Conservation (phyloP, 2,113 vertebrate genomes). For the Jaculus jaculus region DNA sequence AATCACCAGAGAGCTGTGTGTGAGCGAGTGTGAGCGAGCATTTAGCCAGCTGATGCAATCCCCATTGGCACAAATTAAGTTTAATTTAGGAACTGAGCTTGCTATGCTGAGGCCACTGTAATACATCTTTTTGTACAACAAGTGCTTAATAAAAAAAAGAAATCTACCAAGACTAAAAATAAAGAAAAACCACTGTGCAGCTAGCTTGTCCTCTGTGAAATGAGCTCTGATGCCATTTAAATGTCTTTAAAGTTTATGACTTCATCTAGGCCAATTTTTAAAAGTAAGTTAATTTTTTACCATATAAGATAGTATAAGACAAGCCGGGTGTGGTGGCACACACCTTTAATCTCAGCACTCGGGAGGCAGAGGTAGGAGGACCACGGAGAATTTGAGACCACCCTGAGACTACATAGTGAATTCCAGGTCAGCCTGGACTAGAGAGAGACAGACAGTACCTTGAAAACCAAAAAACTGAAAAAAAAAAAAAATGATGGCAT, state of each 20-base stretch:
- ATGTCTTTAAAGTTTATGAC: not conserved
- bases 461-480: no score
- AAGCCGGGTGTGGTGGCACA: no score
- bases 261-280: not conserved
- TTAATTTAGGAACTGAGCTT: slow-evolving; percentile 68
- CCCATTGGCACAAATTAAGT: slow-evolving; percentile 77
- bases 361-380: no score
- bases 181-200: not conserved
- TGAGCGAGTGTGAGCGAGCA: not conserved
- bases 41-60: slow-evolving; percentile 76
- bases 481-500: not conserved
- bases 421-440: no score
- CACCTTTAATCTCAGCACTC: no score
- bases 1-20: not conserved
- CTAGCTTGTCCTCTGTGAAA: not conserved
- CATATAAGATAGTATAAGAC: not conserved
- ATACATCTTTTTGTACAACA: not conserved
- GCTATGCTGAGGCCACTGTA: not conserved
- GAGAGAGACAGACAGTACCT: no score
- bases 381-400: no score
- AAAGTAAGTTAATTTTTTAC: slow-evolving; percentile 28
- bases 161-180: slow-evolving; percentile 3
- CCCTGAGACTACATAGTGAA: no score
- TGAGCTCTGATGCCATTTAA: not conserved
- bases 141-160: slow-evolving; percentile 43